phyloP scores from a whole-genome alignment of 1,140 invertebrate species.

The Gonioctena quinquepunctata region DNA sequence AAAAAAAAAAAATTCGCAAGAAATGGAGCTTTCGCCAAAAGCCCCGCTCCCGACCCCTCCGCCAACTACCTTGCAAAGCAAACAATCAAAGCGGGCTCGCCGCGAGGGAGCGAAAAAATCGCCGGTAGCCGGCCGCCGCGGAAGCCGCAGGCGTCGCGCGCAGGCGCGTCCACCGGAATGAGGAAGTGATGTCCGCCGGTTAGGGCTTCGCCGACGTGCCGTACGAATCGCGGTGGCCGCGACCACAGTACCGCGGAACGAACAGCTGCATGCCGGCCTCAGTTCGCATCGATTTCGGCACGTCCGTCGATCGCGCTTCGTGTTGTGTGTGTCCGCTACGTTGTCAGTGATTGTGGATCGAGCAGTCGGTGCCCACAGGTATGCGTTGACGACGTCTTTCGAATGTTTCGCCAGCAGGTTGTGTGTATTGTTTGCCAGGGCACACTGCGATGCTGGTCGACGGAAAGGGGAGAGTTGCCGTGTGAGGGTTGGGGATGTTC shows the following conservation, averaged over 20 bases:
- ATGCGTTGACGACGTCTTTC: neutral
- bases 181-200: conserved; percentile 11
- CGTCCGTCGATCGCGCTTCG: neutral
- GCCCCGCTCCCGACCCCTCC: neutral
- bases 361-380: neutral
- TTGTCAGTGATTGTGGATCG: neutral
- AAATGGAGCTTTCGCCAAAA: neutral
- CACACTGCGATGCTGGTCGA: neutral
- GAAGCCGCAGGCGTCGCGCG: neutral
- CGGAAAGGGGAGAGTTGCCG: too few relatives aligned
- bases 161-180: conserved; percentile 7
- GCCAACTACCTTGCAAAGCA: neutral
- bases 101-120: neutral
- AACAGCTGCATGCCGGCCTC: conserved; percentile 1
- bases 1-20: too few relatives aligned
- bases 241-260: neutral
- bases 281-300: neutral
- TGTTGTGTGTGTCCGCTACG: neutral
- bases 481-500: too few relatives aligned
- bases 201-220: conserved; percentile 1
- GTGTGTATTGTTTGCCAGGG: neutral
- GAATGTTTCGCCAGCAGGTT: neutral
- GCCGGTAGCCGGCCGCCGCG: neutral
- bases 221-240: conserved; percentile 17
- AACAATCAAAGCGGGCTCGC: neutral